A percentile compares a stretch with the other conserved stretches of the same genome.
phyloP scores from a whole-genome alignment of 2,113 vertebrate genomes.

The Nyctereutes procyonoides region DNA sequence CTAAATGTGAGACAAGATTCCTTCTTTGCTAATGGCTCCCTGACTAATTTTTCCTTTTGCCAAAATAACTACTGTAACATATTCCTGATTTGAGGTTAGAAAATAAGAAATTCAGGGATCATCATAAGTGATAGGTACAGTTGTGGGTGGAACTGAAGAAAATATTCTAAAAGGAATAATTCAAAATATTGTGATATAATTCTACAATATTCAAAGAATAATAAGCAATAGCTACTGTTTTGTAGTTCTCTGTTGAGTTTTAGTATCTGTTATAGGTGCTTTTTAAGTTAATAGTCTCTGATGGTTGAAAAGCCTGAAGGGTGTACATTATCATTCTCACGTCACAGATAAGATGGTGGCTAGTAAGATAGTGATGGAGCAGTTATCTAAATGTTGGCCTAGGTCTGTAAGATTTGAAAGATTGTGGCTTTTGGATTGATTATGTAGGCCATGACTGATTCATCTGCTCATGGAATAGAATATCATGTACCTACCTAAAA shows the following conservation, averaged over 20 bases:
- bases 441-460: background rate
- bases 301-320: background rate
- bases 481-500: background rate
- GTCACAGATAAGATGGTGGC: background rate
- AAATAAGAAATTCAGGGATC: background rate
- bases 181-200: background rate
- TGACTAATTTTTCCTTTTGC: background rate
- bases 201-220: background rate
- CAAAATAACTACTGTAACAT: background rate
- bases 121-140: background rate
- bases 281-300: background rate
- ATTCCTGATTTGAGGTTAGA: constrained; percentile 41
- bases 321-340: background rate
- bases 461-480: background rate
- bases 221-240: background rate
- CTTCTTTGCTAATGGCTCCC: background rate
- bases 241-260: background rate
- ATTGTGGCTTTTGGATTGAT: background rate
- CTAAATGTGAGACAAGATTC: too few species aligned
- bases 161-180: background rate
- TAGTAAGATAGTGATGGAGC: background rate
- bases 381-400: background rate
- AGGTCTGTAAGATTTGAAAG: background rate
- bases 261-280: background rate
- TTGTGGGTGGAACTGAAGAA: background rate